Conservation (phyloP, 2,888 invertebrate species). For the Gordius sp. region DNA sequence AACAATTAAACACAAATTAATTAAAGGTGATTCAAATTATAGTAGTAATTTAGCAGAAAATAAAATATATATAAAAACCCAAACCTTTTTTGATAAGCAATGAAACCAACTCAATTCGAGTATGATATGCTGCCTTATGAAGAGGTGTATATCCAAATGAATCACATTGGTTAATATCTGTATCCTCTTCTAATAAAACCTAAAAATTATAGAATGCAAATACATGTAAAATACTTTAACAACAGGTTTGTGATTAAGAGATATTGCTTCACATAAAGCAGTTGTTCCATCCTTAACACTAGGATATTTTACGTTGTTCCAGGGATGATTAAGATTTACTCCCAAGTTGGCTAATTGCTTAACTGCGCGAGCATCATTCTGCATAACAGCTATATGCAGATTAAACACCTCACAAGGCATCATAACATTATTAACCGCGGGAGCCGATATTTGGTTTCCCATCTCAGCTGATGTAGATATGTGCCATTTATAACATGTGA, state of each 20-base stretch:
- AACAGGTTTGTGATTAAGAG: constrained; percentile 29
- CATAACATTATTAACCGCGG: not conserved
- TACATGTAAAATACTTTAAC: constrained; percentile 26
- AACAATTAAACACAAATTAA: too few species aligned
- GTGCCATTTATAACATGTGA: too few species aligned
- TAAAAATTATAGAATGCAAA: constrained; percentile 20
- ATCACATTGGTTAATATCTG: constrained; percentile 28
- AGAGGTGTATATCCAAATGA: constrained; percentile 28
- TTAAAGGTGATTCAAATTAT: too few species aligned
- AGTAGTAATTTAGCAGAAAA: not conserved
- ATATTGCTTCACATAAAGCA: constrained; percentile 30
- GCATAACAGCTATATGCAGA: constrained; percentile 29
- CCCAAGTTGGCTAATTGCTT: constrained; percentile 25
- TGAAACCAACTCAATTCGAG: constrained; percentile 19
- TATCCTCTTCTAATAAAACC: constrained; percentile 27
- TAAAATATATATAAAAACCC: not conserved
- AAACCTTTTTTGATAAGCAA: constrained; percentile 20
- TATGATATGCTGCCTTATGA: constrained; percentile 29
- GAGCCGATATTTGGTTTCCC: too few species aligned
- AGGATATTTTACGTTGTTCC: constrained; percentile 29
- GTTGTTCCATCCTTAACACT: constrained; percentile 30
- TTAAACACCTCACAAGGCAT: constrained; percentile 29
- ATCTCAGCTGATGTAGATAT: too few species aligned
- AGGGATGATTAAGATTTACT: constrained; percentile 29
- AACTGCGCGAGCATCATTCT: constrained; percentile 27